These are phyloP conservation scores for Cervus canadensis DNA, from an alignment of 2,113 vertebrate genomes.

Conservation along the genomic window DNA sequence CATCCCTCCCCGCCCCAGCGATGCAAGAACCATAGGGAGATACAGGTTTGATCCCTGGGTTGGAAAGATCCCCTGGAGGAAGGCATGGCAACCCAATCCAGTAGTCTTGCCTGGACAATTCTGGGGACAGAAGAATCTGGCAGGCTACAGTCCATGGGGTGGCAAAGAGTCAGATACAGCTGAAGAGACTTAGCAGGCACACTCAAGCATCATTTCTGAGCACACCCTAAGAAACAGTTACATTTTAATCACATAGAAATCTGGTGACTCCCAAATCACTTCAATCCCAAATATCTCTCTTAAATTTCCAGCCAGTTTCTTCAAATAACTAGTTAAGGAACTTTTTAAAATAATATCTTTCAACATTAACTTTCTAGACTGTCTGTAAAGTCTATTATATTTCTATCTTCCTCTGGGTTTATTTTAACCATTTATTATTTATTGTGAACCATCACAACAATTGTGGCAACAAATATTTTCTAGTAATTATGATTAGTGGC, in stretches of 20 bases:
- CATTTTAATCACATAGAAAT: not conserved
- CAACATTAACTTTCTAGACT: not conserved
- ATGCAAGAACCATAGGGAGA: not conserved
- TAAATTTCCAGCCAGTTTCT: not conserved
- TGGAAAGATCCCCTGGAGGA: not conserved
- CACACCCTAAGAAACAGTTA: not conserved
- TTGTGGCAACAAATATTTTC: not conserved
- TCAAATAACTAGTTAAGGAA: not conserved
- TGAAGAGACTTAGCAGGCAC: not conserved
- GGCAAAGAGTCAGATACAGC: not conserved
- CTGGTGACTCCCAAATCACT: not conserved
- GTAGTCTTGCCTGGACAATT: not conserved
- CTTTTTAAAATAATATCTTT: not conserved
- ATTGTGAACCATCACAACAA: not conserved
- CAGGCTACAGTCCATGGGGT: rapidly evolving
- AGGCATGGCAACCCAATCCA: not conserved
- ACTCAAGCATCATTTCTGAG: not conserved
- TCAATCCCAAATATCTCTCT: not conserved
- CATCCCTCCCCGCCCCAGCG: rapidly evolving
- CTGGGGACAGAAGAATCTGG: not conserved
- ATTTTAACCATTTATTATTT: not conserved
- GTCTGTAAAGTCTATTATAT: not conserved
- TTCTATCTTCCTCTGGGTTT: not conserved
- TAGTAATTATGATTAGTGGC: not conserved
- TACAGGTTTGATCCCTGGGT: not conserved